Conservation (phyloP, 2,888 invertebrate genomes). For the Hoplodrina ambigua region DNA sequence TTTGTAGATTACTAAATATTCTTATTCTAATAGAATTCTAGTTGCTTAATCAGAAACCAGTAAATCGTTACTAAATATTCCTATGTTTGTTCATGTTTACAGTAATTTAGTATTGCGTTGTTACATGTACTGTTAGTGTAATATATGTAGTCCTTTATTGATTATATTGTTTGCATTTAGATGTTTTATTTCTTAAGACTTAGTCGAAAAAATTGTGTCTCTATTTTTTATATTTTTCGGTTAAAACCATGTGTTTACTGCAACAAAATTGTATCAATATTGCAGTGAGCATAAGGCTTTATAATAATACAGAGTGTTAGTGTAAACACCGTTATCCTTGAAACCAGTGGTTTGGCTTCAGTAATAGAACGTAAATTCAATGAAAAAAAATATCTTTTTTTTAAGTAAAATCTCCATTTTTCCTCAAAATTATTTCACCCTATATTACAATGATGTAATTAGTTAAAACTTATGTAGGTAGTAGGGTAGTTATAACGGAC, state of each 20-base stretch:
- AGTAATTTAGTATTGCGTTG: constrained; percentile 56
- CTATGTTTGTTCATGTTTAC: constrained; percentile 29
- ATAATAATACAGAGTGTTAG: too few relatives aligned
- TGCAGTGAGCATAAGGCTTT: constrained; percentile 34
- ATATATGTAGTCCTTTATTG: constrained; percentile 41
- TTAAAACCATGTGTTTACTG: constrained; percentile 23
- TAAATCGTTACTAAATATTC: constrained; percentile 4
- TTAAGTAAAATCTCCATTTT: too few relatives aligned
- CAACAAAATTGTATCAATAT: constrained; percentile 1
- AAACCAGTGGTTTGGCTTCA: too few relatives aligned
- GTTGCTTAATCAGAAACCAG: background rate
- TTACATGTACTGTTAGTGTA: constrained; percentile 36
- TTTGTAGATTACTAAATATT: background rate
- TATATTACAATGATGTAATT: too few relatives aligned
- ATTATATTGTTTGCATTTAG: constrained; percentile 59
- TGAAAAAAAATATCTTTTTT: too few relatives aligned
- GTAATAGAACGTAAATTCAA: too few relatives aligned
- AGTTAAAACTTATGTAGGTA: too few relatives aligned
- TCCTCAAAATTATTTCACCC: too few relatives aligned
- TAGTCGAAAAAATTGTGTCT: constrained; percentile 26
- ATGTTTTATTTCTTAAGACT: constrained; percentile 40
- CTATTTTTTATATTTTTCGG: constrained; percentile 35
- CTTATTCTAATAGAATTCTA: background rate
- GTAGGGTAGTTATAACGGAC: too few relatives aligned
- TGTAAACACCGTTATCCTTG: too few relatives aligned